These are phyloP conservation scores for Paguma larvata DNA, from an alignment of 2,797 vertebrate genomes.

Conservation along the genomic window DNA sequence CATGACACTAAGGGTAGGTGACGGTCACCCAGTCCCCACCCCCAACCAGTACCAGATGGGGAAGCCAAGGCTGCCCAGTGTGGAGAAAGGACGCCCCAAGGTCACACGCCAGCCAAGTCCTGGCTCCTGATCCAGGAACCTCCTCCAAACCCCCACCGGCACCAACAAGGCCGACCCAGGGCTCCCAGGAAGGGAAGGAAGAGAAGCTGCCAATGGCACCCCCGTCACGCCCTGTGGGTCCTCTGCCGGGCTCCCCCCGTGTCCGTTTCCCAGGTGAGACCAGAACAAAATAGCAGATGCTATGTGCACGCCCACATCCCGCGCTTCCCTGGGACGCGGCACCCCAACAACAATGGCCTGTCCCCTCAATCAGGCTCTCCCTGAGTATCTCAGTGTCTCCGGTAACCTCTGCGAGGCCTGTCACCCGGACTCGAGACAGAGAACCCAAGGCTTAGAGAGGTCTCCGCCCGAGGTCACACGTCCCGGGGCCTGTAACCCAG, in stretches of 20 bases:
- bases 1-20: fast-evolving
- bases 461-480: not conserved
- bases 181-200: not conserved
- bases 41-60: not conserved
- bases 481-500: not conserved
- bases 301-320: not conserved
- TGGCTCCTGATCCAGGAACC: not conserved
- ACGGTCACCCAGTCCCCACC: not conserved
- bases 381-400: not conserved
- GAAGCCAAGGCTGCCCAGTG: not conserved
- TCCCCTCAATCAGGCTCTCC: no score
- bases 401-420: fast-evolving
- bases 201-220: not conserved
- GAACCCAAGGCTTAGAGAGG: not conserved
- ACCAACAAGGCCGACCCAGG: not conserved
- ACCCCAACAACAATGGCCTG: not conserved
- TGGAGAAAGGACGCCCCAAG: not conserved
- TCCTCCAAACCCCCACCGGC: not conserved
- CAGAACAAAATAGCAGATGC: not conserved
- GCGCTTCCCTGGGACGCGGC: not conserved
- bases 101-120: not conserved
- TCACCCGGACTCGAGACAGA: not conserved
- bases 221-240: fast-evolving
- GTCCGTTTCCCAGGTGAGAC: not conserved
- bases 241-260: no score